Evolutionary conservation across 2,888 invertebrate species (phyloP), one percentile per base, ranked within the genome.

Genomic region (Desoria tigrina): DNA sequence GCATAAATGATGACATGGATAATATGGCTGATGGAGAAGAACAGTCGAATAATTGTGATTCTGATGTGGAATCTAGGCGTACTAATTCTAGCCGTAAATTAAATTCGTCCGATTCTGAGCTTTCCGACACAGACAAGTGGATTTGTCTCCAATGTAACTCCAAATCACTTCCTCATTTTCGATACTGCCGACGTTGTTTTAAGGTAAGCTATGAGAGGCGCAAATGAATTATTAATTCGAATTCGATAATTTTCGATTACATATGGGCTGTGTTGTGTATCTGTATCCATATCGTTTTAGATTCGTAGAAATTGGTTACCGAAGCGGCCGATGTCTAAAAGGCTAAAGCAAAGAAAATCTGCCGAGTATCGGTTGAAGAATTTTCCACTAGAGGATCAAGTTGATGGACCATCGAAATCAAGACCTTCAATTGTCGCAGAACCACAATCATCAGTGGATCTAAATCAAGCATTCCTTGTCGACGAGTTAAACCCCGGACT

Each of bases 231-330:
- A 26, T 16, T 27, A 16, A 11, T 24, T 6, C n/a, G n/a, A n/a
- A n/a, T n/a, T n/a, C n/a, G n/a, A n/a, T n/a, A n/a, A n/a, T n/a
- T n/a, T n/a, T n/a, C n/a, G n/a, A n/a, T n/a, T n/a, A n/a, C n/a
- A n/a, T n/a, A n/a, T n/a, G n/a, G n/a, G n/a, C n/a, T n/a, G n/a
- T n/a, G n/a, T n/a, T n/a, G n/a, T n/a, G n/a, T n/a, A n/a, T n/a
- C n/a, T n/a, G n/a, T n/a, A n/a, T n/a, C n/a, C n/a, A n/a, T n/a
- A n/a, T 50, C 18, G 9, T 59, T 53, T 37, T 32, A 75, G 73
- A 65, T 71, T 11, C 70, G 73, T 4, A 59, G 74, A 16, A 68
- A 66, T 42, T 74, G 74, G 74, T 66, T 73, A 42, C 74, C 74
- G 16, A 65, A 65, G 32, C 56, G 74, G 14, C 73, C 74, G 24